These are phyloP conservation scores for Betta splendens DNA, from an alignment of 2,797 vertebrate species.

Conservation along the genomic window DNA sequence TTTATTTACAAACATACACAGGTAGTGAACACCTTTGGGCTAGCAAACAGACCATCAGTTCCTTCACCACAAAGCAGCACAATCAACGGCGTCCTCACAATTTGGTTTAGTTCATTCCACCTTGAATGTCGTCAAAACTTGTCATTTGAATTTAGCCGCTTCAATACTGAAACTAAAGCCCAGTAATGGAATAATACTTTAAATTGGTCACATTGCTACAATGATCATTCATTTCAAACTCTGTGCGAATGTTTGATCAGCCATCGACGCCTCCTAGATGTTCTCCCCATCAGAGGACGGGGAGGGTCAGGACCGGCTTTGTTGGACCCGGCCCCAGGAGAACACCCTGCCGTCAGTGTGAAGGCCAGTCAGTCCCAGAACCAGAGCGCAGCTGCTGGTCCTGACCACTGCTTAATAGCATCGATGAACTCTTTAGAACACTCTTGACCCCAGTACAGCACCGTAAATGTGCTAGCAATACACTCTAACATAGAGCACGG, in stretches of 20 bases:
- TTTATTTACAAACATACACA: conserved; percentile 80
- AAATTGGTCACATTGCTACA: conserved; percentile 20
- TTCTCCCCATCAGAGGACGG: too few species aligned
- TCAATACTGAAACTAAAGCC: conserved; percentile 34
- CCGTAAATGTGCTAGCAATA: conserved; percentile 88
- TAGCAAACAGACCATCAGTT: conserved; percentile 54
- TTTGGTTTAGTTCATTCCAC: conserved; percentile 33
- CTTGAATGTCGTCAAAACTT: conserved; percentile 34
- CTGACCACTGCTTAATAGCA: conserved; percentile 45
- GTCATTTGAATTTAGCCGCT: conserved; percentile 17
- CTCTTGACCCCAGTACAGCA: conserved; percentile 80
- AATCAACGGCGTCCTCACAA: conserved; percentile 24
- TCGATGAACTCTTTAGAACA: conserved; percentile 39
- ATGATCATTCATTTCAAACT: conserved; percentile 34
- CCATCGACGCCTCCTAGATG: conserved; percentile 7
- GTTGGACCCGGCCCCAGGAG: too few species aligned
- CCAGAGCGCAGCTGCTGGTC: conserved; percentile 12
- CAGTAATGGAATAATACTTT: conserved; percentile 37
- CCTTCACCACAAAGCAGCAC: conserved; percentile 37
- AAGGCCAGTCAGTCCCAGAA: conserved; percentile 5
- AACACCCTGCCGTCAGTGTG: too few species aligned
- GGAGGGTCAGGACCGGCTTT: too few species aligned
- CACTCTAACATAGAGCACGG: conserved; percentile 99
- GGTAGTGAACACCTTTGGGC: conserved; percentile 68
- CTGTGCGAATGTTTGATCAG: conserved; percentile 28